Conservation (phyloP, 2,113 vertebrate genomes). For the Nesogale talazaci region DNA sequence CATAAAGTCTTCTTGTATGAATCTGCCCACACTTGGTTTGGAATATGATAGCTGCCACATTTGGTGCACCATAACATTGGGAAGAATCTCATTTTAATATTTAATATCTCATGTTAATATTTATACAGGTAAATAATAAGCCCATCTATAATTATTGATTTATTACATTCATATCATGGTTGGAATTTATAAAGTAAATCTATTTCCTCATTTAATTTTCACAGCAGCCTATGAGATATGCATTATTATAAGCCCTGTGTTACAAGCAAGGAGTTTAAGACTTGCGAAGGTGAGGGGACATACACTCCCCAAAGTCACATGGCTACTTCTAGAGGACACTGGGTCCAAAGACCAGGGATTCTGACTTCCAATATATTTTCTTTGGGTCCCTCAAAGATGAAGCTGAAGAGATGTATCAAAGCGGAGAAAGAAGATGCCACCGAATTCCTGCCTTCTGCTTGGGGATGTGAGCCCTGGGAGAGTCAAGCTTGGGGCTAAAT, state of each 20-base stretch:
- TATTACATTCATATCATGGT: background rate
- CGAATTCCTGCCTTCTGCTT: background rate
- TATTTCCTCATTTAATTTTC: constrained; percentile 24
- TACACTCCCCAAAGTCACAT: background rate
- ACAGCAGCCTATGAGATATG: background rate
- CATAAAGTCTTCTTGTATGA: background rate
- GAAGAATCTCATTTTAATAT: constrained; percentile 42
- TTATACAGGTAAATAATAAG: constrained; percentile 41
- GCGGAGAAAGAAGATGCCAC: background rate
- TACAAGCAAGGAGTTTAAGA: background rate
- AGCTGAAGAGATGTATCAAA: background rate
- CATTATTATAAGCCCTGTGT: background rate
- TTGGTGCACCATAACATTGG: background rate
- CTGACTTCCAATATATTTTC: constrained; percentile 31
- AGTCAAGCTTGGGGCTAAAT: background rate
- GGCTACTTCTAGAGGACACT: background rate
- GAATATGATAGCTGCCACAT: background rate
- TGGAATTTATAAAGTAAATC: constrained; percentile 23
- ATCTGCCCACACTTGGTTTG: background rate
- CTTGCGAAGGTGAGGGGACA: background rate
- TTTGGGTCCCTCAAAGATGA: background rate
- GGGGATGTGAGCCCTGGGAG: background rate
- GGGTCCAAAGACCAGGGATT: background rate
- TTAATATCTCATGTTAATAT: too few species aligned
- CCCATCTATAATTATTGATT: constrained; percentile 6